Percentiles rank a stretch among this genome's conserved stretches.
These are phyloP conservation scores for Neosalanx taihuensis DNA, from an alignment of 2,797 vertebrate genomes.

Conservation along the genomic window DNA sequence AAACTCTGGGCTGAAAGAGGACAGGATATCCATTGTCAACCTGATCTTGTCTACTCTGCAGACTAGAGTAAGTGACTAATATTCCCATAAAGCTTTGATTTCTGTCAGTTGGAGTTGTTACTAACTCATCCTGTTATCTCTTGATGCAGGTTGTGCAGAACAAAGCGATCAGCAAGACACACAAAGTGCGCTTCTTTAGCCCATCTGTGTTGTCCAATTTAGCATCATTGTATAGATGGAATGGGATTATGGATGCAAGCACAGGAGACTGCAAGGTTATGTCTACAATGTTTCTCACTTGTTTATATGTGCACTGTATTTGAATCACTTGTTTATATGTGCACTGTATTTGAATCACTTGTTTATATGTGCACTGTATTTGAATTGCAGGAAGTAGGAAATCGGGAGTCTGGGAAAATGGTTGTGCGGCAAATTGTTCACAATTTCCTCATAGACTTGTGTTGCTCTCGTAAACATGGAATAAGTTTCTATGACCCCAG, in stretches of 20 bases:
- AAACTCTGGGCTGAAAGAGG: constrained; percentile 84
- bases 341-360: too few relatives aligned
- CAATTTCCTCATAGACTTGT: constrained; percentile 86
- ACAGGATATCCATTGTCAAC: constrained; percentile 84
- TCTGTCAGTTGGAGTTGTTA: background rate
- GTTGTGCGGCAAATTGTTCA: constrained; percentile 83
- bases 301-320: background rate
- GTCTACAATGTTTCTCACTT: background rate
- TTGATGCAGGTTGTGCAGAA: constrained; percentile 83
- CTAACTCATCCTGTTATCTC: constrained; percentile 9
- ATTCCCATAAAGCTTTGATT: background rate
- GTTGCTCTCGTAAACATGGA: constrained; percentile 91
- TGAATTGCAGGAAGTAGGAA: constrained; percentile 39
- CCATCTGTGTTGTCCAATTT: constrained; percentile 79
- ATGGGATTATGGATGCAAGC: constrained; percentile 82
- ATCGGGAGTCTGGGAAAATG: constrained; percentile 66
- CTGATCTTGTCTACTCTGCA: constrained; percentile 87
- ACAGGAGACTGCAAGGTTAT: constrained; percentile 69
- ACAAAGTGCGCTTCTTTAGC: constrained; percentile 93
- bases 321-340: background rate
- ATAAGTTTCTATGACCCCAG: constrained; percentile 90
- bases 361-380: background rate
- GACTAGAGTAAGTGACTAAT: constrained; percentile 73
- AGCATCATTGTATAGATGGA: constrained; percentile 88
- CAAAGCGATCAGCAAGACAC: constrained; percentile 88